phyloP scores from a whole-genome alignment of 2,888 invertebrate genomes.

The Trichopoda pennipes region DNA sequence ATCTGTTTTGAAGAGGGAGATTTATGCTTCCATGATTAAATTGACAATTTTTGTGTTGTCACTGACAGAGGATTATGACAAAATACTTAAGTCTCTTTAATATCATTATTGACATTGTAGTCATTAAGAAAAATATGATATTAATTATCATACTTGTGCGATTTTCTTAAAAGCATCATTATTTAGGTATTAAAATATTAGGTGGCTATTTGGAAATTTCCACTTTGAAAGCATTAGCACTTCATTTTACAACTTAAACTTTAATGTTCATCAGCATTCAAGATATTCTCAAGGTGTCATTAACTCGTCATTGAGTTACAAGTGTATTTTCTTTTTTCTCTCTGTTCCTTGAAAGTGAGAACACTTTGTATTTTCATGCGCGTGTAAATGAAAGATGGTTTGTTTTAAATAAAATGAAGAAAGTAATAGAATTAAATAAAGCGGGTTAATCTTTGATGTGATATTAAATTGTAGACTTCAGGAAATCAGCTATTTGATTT shows the following conservation, averaged over 20 bases:
- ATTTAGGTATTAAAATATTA: conserved; percentile 34
- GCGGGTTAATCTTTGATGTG: too few relatives aligned
- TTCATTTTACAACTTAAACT: conserved; percentile 50
- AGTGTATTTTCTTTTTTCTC: conserved; percentile 11
- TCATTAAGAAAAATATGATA: conserved; percentile 26
- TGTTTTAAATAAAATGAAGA: conserved; percentile 19
- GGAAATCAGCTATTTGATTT: too few relatives aligned
- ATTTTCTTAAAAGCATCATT: conserved; percentile 26
- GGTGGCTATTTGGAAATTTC: conserved; percentile 46
- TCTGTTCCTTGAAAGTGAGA: background rate
- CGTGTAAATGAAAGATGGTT: background rate
- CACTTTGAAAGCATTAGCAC: conserved; percentile 65
- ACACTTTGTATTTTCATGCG: background rate
- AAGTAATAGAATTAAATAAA: too few relatives aligned
- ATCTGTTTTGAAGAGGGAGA: conserved; percentile 38
- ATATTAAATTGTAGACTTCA: too few relatives aligned
- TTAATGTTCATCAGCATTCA: conserved; percentile 64
- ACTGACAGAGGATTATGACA: conserved; percentile 35
- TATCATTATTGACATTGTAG: conserved; percentile 13
- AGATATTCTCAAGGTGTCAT: conserved; percentile 68
- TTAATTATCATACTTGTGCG: conserved; percentile 31
- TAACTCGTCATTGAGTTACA: conserved; percentile 65
- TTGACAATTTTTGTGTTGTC: conserved; percentile 20
- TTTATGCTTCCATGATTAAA: conserved; percentile 54
- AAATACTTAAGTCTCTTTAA: conserved; percentile 17